Conservation (phyloP, 2,113 vertebrate species). For the Tetrao urogallus region DNA sequence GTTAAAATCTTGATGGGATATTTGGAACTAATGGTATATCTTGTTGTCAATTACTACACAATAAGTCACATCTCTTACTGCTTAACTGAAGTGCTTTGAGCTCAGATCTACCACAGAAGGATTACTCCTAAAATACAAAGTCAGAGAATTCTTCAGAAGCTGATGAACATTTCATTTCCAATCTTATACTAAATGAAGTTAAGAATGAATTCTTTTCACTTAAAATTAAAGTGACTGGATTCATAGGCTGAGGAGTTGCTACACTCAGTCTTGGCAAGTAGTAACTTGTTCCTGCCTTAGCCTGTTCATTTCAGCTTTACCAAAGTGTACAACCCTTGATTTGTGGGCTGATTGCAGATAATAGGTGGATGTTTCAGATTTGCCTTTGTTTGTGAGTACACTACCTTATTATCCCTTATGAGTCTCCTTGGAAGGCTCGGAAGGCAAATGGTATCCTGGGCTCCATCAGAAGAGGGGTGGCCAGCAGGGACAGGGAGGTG, state of each 20-base stretch:
- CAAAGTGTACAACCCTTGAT: background rate
- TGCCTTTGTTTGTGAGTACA: background rate
- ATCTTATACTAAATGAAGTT: background rate
- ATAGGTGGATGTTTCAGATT: background rate
- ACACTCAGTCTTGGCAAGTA: background rate
- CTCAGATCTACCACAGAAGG: background rate
- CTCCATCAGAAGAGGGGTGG: too few relatives aligned
- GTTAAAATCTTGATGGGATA: conserved; percentile 16
- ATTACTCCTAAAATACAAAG: conserved; percentile 39
- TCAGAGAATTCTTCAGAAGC: background rate
- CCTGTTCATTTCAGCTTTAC: background rate
- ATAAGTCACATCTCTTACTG: background rate
- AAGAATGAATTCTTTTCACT: background rate
- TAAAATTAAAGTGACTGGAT: background rate
- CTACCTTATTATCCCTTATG: background rate
- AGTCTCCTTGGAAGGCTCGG: background rate
- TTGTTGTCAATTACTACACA: conserved; percentile 4
- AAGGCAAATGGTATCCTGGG: too few relatives aligned
- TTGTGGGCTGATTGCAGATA: background rate
- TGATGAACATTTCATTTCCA: conserved; percentile 55
- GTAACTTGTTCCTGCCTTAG: background rate
- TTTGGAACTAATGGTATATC: background rate
- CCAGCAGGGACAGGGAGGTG: too few relatives aligned
- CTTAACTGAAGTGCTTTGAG: conserved; percentile 34
- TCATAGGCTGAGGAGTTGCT: background rate